Base-by-base conservation (phyloP, 2,797 vertebrate species). In the Rhinophrynus dorsalis region DNA sequence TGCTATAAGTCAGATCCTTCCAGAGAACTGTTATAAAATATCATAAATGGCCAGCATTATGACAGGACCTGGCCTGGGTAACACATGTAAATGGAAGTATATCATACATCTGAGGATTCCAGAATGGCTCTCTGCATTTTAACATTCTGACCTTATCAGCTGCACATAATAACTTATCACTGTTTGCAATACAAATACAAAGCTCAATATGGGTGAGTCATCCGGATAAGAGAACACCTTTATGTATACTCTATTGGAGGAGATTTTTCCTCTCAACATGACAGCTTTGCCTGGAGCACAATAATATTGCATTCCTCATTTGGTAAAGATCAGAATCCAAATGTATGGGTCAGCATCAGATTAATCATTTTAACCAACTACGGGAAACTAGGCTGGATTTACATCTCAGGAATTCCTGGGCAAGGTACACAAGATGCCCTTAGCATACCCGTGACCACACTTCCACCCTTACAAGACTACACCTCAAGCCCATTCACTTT, bases 121-220 rank as follows among this genome's bases (percentile, higher is more conserved):
- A 38, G 32, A 68, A 38, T 15, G n/a, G 11, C 18, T 40, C 55
- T 50, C 32, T 17, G 17, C 55, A 23, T 18, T 32, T 58, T n/a
- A 58, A 30, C 30, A 38, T 67, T 44, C 13, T 7, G 23, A 21
- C 33, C 10, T 32, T 40, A 51, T 68, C 66, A 51, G 10, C 18
- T 11, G 23, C 65, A 68, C 55, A 48, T 68, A 56, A 59, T 68
- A 51, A 68, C 17, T 60, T 68, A 52, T 68, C 45, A 9, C 20
- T 29, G 65, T 26, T 18, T 50, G 23, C 0, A 12, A 7, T 9
- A 27, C 8, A 58, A 26, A 40, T 67, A 18, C 18, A n/a, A 27
- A 44, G 18, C 13, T 3, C 4, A 17, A n/a, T 12, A 12, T 20
- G 15, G n/a, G n/a, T n/a, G 6, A 37, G 40, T 24, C n/a, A 13